A percentile compares a stretch with the other conserved stretches of the same genome.
Conservation (phyloP, 1,140 invertebrate genomes). For the Micrasema minimum region DNA sequence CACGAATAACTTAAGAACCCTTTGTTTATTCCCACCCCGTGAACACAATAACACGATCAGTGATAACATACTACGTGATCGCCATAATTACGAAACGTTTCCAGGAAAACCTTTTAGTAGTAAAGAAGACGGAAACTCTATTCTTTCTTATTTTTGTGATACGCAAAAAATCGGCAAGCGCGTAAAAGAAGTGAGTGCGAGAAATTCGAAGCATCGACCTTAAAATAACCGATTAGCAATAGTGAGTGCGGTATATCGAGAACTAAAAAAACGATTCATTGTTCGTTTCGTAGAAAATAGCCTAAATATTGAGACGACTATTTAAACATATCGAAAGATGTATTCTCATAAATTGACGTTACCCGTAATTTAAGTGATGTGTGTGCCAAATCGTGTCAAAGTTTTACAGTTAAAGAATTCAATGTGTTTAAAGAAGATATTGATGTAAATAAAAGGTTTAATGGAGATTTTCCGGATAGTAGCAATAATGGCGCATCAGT, state of each 20-base stretch:
- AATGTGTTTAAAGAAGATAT: too few species aligned
- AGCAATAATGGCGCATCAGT: too few species aligned
- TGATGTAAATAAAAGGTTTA: too few species aligned
- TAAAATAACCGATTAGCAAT: conserved; percentile 29
- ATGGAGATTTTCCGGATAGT: too few species aligned
- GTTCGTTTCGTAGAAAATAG: conserved; percentile 9
- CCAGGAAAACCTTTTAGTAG: background rate
- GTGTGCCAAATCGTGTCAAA: too few species aligned
- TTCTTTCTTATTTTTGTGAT: conserved; percentile 33
- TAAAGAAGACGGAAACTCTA: conserved; percentile 18
- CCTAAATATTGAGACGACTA: conserved; percentile 6
- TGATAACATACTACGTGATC: conserved; percentile 34
- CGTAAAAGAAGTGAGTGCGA: conserved; percentile 13
- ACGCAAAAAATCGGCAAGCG: conserved; percentile 18
- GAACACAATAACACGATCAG: conserved; percentile 30
- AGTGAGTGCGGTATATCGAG: conserved; percentile 12
- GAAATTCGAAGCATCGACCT: conserved; percentile 21
- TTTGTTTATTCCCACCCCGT: conserved; percentile 26
- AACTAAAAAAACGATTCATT: conserved; percentile 18
- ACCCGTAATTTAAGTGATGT: too few species aligned
- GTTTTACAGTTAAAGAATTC: too few species aligned
- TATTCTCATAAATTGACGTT: background rate
- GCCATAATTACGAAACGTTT: conserved; percentile 36
- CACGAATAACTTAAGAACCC: conserved; percentile 8
- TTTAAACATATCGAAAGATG: conserved; percentile 23